Evolutionary conservation across 1,140 invertebrate genomes (phyloP).

Genomic region (Pararge aegeria): DNA sequence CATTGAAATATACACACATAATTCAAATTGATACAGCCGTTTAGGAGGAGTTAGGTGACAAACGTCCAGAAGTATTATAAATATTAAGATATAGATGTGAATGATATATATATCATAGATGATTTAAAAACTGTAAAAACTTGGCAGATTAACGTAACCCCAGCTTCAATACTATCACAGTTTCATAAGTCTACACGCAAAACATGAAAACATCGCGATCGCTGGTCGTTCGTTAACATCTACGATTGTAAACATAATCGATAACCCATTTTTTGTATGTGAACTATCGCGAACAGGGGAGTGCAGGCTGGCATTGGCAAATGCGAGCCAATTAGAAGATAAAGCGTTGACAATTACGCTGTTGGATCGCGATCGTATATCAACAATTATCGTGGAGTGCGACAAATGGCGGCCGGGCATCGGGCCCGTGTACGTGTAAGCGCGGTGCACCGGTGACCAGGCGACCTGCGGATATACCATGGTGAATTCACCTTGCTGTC

Average conservation of each 20-base stretch:
- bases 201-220: neutral
- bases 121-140: too few relatives aligned
- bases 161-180: too few relatives aligned
- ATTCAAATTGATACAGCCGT: too few relatives aligned
- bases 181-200: too few relatives aligned
- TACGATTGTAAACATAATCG: conserved; percentile 44
- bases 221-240: conserved; percentile 1
- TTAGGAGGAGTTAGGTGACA: too few relatives aligned
- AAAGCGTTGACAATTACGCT: conserved; percentile 78
- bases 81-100: too few relatives aligned
- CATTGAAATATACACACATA: too few relatives aligned
- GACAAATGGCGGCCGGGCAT: conserved; percentile 67
- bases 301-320: conserved; percentile 72
- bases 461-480: conserved; percentile 22
- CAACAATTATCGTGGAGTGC: conserved; percentile 77
- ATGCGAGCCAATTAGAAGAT: conserved; percentile 79
- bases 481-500: neutral
- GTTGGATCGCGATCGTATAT: conserved; percentile 76
- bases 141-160: too few relatives aligned
- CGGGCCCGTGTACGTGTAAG: conserved; percentile 51
- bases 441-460: conserved; percentile 51
- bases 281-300: conserved; percentile 55
- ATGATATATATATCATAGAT: too few relatives aligned
- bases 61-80: too few relatives aligned
- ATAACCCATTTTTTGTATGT: conserved; percentile 48